Evolutionary conservation across 2,888 invertebrate genomes (phyloP), one percentile per base, ranked within the genome.

Genomic region (Bugula neritina): DNA sequence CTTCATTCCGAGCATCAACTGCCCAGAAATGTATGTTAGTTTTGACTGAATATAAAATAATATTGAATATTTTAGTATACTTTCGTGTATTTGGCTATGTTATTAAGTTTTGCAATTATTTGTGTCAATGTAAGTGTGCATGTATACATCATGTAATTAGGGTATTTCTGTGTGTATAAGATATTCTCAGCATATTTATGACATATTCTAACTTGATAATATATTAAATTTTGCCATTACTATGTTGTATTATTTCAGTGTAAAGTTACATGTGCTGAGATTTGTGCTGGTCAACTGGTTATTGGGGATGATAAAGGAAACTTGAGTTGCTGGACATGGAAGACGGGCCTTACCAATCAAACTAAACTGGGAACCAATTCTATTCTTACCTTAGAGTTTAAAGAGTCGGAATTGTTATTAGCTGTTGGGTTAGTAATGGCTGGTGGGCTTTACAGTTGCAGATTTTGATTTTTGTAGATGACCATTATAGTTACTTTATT

Each of bases 251-350:
- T 63, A 27, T 63, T 63, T 63, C 27, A 63, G 63, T 63, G 63
- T 63, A 63, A 63, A 63, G 63, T 63, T 13, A 31, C 5, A 5
- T 63, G 63, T 31, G 13, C 27, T 2, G 63, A 63, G 31, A 34
- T 63, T 13, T 63, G 63, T 63, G 34, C 27, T 29, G 63, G 31
- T 5, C 27, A 31, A 34, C 27, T 63, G 13, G 63, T 63, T 27
- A 63, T 63, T 25, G 63, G 63, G 17, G 63, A 63, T 31, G 63
- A 63, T 34, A 63, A 63, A 34, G 63, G 63, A 31, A 63, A 63
- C 31, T 10, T 63, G 31, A 63, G 31, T 2, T 31, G 63, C 31
- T 63, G 63, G 63, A 10, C 27, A 25, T 63, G 63, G 63, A 63
- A 63, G 34, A 63, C 63, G 31, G 63, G 63, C 2, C 31, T 63